These are phyloP conservation scores for Tigriopus californicus DNA, from an alignment of 2,888 invertebrate species.

Conservation along the genomic window DNA sequence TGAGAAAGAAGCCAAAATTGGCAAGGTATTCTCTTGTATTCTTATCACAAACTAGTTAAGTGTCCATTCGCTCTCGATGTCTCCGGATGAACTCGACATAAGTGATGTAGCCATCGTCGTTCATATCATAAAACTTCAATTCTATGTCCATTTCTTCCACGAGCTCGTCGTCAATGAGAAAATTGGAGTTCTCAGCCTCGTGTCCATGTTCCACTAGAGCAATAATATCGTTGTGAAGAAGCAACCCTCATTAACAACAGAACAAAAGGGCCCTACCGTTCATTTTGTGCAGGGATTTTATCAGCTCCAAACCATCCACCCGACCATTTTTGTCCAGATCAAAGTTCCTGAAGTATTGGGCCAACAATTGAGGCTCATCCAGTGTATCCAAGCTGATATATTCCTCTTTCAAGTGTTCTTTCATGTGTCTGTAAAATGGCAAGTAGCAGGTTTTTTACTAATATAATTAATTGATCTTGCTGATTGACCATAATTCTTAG, in stretches of 20 bases:
- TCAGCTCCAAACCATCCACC: background rate
- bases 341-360: background rate
- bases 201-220: background rate
- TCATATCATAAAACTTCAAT: background rate
- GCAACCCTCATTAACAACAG: background rate
- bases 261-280: background rate
- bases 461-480: too few species aligned
- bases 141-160: background rate
- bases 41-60: too few species aligned
- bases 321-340: slow-evolving; percentile 1
- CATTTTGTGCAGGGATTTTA: background rate
- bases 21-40: too few species aligned
- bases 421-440: background rate
- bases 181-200: background rate
- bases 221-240: too few species aligned
- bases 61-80: background rate
- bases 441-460: too few species aligned
- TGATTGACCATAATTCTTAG: too few species aligned
- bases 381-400: background rate
- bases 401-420: background rate
- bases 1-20: too few species aligned
- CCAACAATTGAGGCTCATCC: background rate
- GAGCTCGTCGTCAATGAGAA: background rate
- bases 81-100: background rate
- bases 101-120: background rate